Percentiles rank a stretch among this genome's conserved stretches.
Evolutionary conservation across 1,140 invertebrate species (phyloP).

Genomic region (Penaeus chinensis): DNA sequence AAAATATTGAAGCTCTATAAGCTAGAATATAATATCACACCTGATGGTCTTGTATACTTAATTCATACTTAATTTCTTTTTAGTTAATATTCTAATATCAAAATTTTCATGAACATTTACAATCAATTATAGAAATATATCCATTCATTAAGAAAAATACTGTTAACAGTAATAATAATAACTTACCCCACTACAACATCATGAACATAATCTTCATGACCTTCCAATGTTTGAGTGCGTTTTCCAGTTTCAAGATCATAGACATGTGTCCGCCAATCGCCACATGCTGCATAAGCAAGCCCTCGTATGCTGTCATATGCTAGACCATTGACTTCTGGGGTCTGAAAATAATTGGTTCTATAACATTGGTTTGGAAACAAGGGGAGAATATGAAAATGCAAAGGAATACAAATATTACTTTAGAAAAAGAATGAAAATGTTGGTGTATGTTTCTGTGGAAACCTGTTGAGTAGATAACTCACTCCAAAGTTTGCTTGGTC

Average conservation of each 20-base stretch:
- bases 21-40: too few species aligned
- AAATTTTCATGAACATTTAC: too few species aligned
- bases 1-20: too few species aligned
- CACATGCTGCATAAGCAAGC: conserved; percentile 58
- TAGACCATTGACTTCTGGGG: conserved; percentile 59
- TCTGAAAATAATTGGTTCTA: conserved; percentile 42
- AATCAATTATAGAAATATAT: too few species aligned
- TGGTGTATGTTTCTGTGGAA: not conserved
- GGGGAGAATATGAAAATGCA: not conserved
- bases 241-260: conserved; percentile 60
- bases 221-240: conserved; percentile 44
- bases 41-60: too few species aligned
- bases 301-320: conserved; percentile 41
- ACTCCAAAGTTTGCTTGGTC: conserved; percentile 62
- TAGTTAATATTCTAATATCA: too few species aligned
- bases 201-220: conserved; percentile 63
- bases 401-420: not conserved
- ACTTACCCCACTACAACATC: conserved; percentile 55
- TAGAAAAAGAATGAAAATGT: not conserved
- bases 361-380: not conserved
- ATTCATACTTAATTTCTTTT: too few species aligned
- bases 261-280: conserved; percentile 60
- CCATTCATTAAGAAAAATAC: not conserved
- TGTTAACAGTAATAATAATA: not conserved
- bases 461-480: not conserved